Evolutionary conservation across 2,113 vertebrate genomes (phyloP).

Genomic region (Vulpes ferrilata): DNA sequence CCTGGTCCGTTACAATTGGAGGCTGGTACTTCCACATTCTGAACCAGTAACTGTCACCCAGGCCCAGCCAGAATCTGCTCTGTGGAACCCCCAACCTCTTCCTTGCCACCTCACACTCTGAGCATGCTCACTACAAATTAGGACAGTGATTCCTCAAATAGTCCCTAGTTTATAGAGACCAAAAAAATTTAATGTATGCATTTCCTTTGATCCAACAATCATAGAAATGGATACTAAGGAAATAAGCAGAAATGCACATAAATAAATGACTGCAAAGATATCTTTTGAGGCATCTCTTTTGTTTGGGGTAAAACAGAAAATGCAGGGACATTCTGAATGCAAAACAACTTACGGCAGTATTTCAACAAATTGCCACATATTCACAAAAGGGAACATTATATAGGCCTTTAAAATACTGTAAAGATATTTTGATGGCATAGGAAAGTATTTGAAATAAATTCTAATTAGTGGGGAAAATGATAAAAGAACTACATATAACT

Average conservation of each 20-base stretch:
- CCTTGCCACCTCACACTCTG: not conserved
- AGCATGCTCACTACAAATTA: constrained; percentile 54
- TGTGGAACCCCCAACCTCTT: not conserved
- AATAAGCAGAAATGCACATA: not conserved
- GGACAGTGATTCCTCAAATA: not conserved
- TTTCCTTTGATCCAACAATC: not conserved
- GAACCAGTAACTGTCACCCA: constrained; percentile 64
- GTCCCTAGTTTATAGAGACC: not conserved
- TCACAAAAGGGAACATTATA: not conserved
- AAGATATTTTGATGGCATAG: not conserved
- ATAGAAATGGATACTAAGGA: constrained; percentile 31
- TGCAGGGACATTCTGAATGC: not conserved
- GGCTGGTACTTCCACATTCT: constrained; percentile 43
- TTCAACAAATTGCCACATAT: constrained; percentile 19
- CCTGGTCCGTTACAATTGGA: not conserved
- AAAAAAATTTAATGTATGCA: not conserved
- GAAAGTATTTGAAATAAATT: constrained; percentile 54
- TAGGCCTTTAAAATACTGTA: not conserved
- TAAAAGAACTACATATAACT: constrained; percentile 30
- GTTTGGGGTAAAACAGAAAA: not conserved
- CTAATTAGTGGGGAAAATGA: constrained; percentile 10
- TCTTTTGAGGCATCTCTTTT: not conserved
- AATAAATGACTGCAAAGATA: constrained; percentile 4
- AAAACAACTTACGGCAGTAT: not conserved
- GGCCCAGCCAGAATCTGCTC: not conserved